Evolutionary conservation across 1,140 invertebrate genomes (phyloP), one percentile per base, ranked within the genome.

Genomic region (Radopholus similis): DNA sequence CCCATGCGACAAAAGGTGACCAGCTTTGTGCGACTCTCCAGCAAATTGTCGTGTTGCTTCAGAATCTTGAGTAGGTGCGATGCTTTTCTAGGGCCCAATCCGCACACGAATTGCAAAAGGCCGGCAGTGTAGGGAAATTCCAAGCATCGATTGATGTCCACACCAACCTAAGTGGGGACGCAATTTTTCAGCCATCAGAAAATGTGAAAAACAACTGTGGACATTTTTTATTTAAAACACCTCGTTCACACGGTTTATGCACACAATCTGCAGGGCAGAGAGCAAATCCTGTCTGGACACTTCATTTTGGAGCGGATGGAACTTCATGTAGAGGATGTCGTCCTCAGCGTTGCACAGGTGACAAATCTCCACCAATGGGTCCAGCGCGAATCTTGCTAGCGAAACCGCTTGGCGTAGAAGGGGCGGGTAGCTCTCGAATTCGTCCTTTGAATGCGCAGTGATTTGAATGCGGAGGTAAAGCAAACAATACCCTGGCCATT

Each of bases 41-140:
- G 63, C 5, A 68, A 42, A 40, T 76, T 72, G 47, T 77, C 62
- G 11, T 75, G 70, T 23, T 75, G 60, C 34, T 77, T 68, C 11
- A 81, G 66, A 15, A 76, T 66, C 58, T 93, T 92, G 2, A 97
- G 86, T 23, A 98, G 82, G 4, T 92, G 90, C 77, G 90, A 88
- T 0, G 90, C 93, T 85, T 99, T 99, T 59, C 95, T 87, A 0
- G 93, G 92, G 2, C 96, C 96, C 8, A 99, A 84, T 40, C 96
- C 96, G 84, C 93, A 96, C 2, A 98, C 89, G 84, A 98, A 99
- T 85, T 99, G 96, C 4, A 98, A 86, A n/a, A 97, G 83, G 35
- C 78, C 74, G 15, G 70, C 71, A 1, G 91, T 91, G 71, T 96
- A 90, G 0, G 90, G 87, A 59, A 92, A 90, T 60, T 91, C 87